These are phyloP conservation scores for Limnephilus rhombicus DNA, from an alignment of 2,888 invertebrate species.

Conservation along the genomic window DNA sequence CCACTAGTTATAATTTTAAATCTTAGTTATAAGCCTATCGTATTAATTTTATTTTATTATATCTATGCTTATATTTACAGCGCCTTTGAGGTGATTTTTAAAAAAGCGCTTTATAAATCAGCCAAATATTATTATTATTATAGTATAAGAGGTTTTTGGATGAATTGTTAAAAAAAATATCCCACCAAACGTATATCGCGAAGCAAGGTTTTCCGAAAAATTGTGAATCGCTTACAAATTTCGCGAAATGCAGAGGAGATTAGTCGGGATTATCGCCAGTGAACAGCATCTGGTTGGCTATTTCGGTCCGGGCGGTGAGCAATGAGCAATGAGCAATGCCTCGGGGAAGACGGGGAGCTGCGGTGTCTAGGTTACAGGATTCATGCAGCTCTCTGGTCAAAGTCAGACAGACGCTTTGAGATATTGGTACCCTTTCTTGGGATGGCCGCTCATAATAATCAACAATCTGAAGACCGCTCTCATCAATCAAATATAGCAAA, in stretches of 20 bases:
- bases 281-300: slow-evolving; percentile 36
- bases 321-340: neutral
- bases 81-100: too few relatives aligned
- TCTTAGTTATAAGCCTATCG: too few relatives aligned
- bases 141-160: neutral
- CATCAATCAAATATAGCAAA: neutral
- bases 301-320: slow-evolving; percentile 10
- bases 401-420: neutral
- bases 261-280: neutral
- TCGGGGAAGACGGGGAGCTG: neutral
- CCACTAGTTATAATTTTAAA: too few relatives aligned
- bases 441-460: neutral
- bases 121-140: too few relatives aligned
- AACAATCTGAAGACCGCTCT: neutral
- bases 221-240: neutral
- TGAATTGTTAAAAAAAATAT: neutral
- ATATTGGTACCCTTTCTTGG: neutral
- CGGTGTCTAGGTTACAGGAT: slow-evolving; percentile 45
- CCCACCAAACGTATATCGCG: neutral
- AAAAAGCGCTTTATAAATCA: too few relatives aligned
- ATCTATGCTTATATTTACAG: too few relatives aligned
- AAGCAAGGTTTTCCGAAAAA: neutral
- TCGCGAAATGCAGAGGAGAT: neutral
- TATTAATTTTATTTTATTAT: too few relatives aligned
- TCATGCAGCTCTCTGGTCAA: neutral